Evolutionary conservation across 2,888 invertebrate species (phyloP).

Genomic region (Isotomurus palustris): DNA sequence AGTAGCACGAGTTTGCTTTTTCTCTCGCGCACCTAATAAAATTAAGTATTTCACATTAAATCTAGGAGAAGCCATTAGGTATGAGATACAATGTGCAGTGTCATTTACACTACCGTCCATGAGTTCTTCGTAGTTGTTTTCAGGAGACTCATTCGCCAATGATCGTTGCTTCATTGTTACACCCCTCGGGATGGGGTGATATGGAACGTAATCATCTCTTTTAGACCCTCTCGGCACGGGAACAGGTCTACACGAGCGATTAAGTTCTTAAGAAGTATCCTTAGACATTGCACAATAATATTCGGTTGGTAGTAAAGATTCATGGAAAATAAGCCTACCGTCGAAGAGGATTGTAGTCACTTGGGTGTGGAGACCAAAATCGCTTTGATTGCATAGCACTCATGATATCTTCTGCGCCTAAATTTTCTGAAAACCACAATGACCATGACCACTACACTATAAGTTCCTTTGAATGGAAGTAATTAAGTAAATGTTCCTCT

Average conservation of each 20-base stretch:
- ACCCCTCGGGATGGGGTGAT: slow-evolving; percentile 35
- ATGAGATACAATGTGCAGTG: background rate
- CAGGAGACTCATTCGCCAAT: background rate
- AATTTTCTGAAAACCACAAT: slow-evolving; percentile 10
- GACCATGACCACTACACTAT: no score
- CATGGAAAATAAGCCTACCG: slow-evolving; percentile 11
- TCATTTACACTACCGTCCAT: background rate
- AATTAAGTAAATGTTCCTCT: background rate
- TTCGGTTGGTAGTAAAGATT: no score
- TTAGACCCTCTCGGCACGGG: slow-evolving; percentile 37
- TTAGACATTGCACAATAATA: no score
- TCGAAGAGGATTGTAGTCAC: slow-evolving; percentile 45
- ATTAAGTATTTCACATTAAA: background rate
- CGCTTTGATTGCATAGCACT: slow-evolving; percentile 29
- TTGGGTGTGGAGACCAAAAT: slow-evolving; percentile 44
- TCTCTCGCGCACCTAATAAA: slow-evolving; percentile 20
- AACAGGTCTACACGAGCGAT: slow-evolving; percentile 22
- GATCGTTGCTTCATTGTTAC: slow-evolving; percentile 19
- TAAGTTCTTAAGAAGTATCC: no score
- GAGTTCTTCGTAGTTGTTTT: background rate
- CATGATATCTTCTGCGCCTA: slow-evolving; percentile 20
- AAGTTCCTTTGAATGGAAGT: no score
- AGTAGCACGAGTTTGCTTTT: slow-evolving; percentile 32
- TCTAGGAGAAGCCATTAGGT: background rate
- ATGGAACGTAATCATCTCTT: slow-evolving; percentile 29